These are phyloP conservation scores for Limnephilus lunatus DNA, from an alignment of 2,888 invertebrate genomes.

Conservation along the genomic window DNA sequence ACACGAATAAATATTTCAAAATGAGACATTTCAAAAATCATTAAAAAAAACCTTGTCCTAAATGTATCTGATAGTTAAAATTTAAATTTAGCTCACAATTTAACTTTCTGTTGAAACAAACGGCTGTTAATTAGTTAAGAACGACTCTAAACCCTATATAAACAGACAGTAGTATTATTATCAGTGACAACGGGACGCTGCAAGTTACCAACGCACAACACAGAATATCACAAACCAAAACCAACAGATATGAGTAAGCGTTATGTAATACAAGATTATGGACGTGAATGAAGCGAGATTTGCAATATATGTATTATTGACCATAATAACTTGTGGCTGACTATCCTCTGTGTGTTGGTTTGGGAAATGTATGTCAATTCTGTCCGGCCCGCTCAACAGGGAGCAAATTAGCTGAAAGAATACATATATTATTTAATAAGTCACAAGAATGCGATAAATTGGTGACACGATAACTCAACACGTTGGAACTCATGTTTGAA, in stretches of 20 bases:
- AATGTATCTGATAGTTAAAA: too few species aligned
- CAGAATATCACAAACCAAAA: background rate
- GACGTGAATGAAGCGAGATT: background rate
- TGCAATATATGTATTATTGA: background rate
- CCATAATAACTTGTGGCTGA: background rate
- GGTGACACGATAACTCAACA: background rate
- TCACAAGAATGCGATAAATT: background rate
- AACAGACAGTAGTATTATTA: background rate
- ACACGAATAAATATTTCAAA: too few species aligned
- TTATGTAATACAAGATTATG: background rate
- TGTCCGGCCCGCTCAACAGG: background rate
- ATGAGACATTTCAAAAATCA: too few species aligned
- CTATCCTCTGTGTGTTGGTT: background rate
- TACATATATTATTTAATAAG: background rate
- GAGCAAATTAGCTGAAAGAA: slow-evolving; percentile 2
- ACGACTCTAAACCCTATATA: too few species aligned
- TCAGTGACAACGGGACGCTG: background rate
- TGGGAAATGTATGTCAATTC: background rate
- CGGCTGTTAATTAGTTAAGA: too few species aligned
- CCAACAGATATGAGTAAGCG: slow-evolving; percentile 2
- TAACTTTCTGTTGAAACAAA: too few species aligned
- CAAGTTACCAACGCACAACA: background rate
- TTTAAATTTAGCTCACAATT: too few species aligned
- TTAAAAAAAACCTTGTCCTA: too few species aligned
- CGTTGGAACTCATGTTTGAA: too few species aligned